Conservation (phyloP, 2,113 vertebrate genomes). For the Dipodomys ordii region DNA sequence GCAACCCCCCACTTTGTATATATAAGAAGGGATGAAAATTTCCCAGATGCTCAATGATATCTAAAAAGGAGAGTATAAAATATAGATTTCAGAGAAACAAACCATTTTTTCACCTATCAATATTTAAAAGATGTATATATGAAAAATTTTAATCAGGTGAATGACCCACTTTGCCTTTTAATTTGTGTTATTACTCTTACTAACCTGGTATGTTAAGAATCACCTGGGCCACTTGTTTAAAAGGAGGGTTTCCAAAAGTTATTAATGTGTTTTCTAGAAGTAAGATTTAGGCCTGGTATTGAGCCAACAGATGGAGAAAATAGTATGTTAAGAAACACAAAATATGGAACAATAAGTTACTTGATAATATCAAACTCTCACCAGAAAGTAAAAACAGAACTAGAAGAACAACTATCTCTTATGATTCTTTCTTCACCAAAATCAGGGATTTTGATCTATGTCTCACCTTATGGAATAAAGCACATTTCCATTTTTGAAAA, state of each 20-base stretch:
- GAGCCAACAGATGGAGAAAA: slow-evolving; percentile 16
- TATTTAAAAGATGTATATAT: slow-evolving; percentile 2
- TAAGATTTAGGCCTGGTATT: not conserved
- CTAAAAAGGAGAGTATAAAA: not conserved
- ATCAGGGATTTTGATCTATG: not conserved
- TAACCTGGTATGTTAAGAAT: not conserved
- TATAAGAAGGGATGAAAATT: not conserved
- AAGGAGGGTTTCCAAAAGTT: not conserved
- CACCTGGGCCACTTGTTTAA: not conserved
- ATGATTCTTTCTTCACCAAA: not conserved
- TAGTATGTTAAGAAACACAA: not conserved
- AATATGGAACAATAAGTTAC: not conserved
- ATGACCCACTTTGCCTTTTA: not conserved
- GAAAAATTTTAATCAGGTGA: not conserved
- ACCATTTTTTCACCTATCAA: not conserved
- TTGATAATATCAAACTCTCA: not conserved
- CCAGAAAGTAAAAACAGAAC: not conserved
- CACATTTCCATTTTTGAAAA: slow-evolving; percentile 98
- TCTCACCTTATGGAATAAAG: slow-evolving; percentile 97
- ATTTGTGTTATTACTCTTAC: not conserved
- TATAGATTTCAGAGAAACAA: not conserved
- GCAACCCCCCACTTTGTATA: not conserved
- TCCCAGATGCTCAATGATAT: not conserved
- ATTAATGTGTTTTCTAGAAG: not conserved
- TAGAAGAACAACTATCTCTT: fast-evolving